A percentile compares a stretch with the other conserved stretches of the same genome.
Conservation (phyloP, 2,113 vertebrate species). For the Cyanoliseus patagonus region DNA sequence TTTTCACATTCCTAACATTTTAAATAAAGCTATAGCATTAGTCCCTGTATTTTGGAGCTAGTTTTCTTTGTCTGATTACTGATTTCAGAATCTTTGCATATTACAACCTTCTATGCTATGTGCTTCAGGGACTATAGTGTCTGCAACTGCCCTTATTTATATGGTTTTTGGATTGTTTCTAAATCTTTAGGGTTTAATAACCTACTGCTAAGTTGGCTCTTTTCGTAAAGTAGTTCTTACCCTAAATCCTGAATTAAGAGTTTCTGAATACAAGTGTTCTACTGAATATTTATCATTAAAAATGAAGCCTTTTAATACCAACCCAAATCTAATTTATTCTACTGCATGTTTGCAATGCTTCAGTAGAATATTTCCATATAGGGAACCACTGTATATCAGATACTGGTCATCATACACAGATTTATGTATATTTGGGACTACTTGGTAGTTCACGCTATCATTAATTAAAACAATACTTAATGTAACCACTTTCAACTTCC, state of each 20-base stretch:
- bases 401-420: not conserved
- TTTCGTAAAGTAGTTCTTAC: not conserved
- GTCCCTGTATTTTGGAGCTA: not conserved
- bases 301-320: not conserved
- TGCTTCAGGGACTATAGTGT: not conserved
- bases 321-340: not conserved
- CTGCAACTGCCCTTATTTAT: not conserved
- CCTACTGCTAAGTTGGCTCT: not conserved
- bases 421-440: not conserved
- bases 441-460: not conserved
- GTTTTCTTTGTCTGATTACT: not conserved
- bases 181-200: not conserved
- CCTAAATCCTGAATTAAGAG: not conserved
- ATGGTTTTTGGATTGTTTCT: not conserved
- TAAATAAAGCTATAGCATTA: not conserved
- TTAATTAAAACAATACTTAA: not conserved
- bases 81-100: not conserved
- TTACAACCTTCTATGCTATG: not conserved
- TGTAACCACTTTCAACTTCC: not conserved
- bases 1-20: not conserved
- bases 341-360: not conserved
- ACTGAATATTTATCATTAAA: not conserved
- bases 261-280: not conserved
- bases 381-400: not conserved
- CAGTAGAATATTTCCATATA: not conserved